Conservation (phyloP, 2,113 vertebrate species). For the Chauna torquata region DNA sequence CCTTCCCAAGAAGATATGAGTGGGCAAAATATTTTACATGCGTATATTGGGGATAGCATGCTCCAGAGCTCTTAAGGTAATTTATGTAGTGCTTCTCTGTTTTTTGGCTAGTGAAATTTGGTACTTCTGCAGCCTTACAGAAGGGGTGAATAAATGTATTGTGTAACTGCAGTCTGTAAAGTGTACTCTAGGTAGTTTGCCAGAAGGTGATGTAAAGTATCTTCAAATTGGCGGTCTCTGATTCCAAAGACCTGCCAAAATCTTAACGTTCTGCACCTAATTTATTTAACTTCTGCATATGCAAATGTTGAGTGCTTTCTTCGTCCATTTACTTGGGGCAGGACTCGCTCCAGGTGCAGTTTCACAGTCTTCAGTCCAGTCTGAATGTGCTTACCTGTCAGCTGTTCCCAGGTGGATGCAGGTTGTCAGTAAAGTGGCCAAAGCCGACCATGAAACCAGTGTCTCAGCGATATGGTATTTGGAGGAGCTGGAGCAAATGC, state of each 20-base stretch:
- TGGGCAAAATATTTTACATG: not conserved
- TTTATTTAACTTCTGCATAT: not conserved
- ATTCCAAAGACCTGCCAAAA: not conserved
- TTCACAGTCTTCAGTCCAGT: not conserved
- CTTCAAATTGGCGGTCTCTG: not conserved
- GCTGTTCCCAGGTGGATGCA: not conserved
- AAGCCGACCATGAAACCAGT: not conserved
- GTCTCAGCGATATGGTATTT: not conserved
- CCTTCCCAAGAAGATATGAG: not conserved
- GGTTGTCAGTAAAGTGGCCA: not conserved
- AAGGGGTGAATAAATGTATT: not conserved
- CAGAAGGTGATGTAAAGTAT: not conserved
- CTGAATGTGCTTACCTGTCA: not conserved
- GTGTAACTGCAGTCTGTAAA: not conserved
- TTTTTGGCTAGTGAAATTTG: not conserved
- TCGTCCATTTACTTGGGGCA: not conserved
- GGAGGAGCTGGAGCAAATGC: not conserved
- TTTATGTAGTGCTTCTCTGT: not conserved
- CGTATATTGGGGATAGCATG: not conserved
- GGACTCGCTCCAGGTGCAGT: not conserved
- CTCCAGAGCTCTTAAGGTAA: not conserved
- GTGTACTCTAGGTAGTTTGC: not conserved
- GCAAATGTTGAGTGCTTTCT: not conserved
- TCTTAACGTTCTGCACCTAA: not conserved
- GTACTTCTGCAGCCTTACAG: constrained; percentile 12